phyloP scores from a whole-genome alignment of 1,140 invertebrate species.

The Tetramorium simillimum region DNA sequence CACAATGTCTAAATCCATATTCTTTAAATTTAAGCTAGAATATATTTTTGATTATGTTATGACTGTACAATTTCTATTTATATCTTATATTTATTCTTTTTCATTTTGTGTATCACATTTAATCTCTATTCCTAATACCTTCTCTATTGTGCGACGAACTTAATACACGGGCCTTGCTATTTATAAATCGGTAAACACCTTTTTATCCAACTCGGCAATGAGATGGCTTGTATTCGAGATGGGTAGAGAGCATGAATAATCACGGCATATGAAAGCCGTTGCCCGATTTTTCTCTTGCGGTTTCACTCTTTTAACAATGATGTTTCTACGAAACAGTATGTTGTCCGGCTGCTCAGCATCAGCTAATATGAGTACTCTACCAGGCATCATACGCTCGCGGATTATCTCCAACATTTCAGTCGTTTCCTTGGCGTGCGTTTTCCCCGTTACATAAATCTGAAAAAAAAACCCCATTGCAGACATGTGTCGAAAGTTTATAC shows the following conservation, averaged over 20 bases:
- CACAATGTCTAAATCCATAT: too few relatives aligned
- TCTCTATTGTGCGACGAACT: too few relatives aligned
- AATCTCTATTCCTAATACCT: too few relatives aligned
- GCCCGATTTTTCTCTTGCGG: constrained; percentile 85
- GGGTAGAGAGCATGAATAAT: background rate
- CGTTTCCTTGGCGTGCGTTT: constrained; percentile 88
- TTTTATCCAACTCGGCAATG: constrained; percentile 72
- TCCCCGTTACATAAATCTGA: constrained; percentile 90
- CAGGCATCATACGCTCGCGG: constrained; percentile 89
- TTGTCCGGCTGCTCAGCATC: constrained; percentile 84
- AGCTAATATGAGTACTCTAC: constrained; percentile 89
- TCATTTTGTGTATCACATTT: too few relatives aligned
- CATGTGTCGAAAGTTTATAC: background rate
- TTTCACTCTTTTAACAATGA: constrained; percentile 82
- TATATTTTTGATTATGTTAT: too few relatives aligned
- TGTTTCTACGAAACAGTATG: constrained; percentile 77
- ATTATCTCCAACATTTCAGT: constrained; percentile 89
- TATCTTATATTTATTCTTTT: too few relatives aligned
- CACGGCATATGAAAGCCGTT: constrained; percentile 87
- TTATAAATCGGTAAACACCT: background rate
- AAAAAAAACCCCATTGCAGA: constrained; percentile 66
- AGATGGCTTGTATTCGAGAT: constrained; percentile 85
- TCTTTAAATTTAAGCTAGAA: too few relatives aligned
- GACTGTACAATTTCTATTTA: too few relatives aligned
- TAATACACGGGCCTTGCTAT: background rate